Base-by-base conservation (phyloP, 2,113 vertebrate genomes). In the Calidris pugnax region DNA sequence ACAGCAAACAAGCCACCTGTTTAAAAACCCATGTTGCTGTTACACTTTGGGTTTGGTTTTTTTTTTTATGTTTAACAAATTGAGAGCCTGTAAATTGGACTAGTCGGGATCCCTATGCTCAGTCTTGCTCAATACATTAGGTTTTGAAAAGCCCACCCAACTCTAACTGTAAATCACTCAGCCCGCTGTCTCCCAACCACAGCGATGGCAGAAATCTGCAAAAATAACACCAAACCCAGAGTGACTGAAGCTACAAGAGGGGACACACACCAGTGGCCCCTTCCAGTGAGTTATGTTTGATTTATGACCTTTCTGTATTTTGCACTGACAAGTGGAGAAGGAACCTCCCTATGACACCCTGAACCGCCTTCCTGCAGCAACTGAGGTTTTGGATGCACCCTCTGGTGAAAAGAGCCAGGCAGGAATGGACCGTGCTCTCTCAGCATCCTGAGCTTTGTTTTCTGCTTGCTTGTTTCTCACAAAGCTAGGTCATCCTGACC, bases 321-420 rank as follows among this genome's bases (percentile, higher is more conserved):
- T 39, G 60, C 64, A 64, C 43, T 30, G 64, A 37, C 9, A 14
- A 7, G 20, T 4, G 12, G 26, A 43, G 51, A 2, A 24, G 73
- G 35, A n/a, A 66, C 14, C 1, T 2, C 14, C 37, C 39, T 63
- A 21, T 11, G 17, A 10, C 1, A 0, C 15, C 33, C 19, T 9
- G 30, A 37, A 5, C 11, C 28, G 48, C 37, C 27, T 17, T 28
- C 71, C 71, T 3, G 47, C 13, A 3, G n/a, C 17, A 24, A 9
- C 7, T 8, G 45, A 14, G 10, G 3, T 7, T 33, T 9, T 2
- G 22, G 62, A 23, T 7, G 8, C 20, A 2, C 69, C 53, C 26
- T 10, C 55, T 6, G 19, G 45, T 8, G 0, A 30, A 27, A 50
- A 47, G 35, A 88, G 23, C 41, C 66, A 23, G n/a, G 60, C 33